Evolutionary conservation across 2,888 invertebrate species (phyloP).

Genomic region (Phragmatobia fuliginosa): DNA sequence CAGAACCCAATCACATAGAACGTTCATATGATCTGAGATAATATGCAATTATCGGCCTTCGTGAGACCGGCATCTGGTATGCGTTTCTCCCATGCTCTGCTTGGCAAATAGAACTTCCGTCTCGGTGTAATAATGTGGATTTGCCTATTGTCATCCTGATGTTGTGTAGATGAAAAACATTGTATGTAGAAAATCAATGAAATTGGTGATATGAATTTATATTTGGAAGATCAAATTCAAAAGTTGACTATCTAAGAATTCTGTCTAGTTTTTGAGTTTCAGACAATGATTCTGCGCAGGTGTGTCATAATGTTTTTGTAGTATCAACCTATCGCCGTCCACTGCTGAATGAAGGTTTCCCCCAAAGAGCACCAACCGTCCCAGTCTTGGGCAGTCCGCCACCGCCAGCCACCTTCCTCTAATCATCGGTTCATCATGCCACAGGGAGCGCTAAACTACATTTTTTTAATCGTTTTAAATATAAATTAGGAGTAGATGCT

Average conservation of each 20-base stretch:
- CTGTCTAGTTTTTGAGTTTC: no score
- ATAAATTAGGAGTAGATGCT: no score
- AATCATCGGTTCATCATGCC: no score
- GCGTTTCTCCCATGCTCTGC: conserved; percentile 72
- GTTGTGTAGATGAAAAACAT: neutral
- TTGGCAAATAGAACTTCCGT: conserved; percentile 62
- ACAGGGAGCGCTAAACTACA: no score
- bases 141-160: conserved; percentile 24
- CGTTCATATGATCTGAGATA: neutral
- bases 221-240: neutral
- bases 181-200: neutral
- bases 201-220: neutral
- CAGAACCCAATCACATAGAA: neutral
- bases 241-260: neutral
- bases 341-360: no score
- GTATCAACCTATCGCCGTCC: no score
- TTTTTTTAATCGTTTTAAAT: no score
- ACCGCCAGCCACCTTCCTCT: no score
- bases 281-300: no score
- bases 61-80: conserved; percentile 52
- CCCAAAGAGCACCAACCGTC: no score
- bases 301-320: no score
- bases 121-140: conserved; percentile 26
- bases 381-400: no score
- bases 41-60: conserved; percentile 36